Conservation (phyloP, 37 sponge, comb jelly and placozoan genomes). For the Dysidea cf. avara region DNA sequence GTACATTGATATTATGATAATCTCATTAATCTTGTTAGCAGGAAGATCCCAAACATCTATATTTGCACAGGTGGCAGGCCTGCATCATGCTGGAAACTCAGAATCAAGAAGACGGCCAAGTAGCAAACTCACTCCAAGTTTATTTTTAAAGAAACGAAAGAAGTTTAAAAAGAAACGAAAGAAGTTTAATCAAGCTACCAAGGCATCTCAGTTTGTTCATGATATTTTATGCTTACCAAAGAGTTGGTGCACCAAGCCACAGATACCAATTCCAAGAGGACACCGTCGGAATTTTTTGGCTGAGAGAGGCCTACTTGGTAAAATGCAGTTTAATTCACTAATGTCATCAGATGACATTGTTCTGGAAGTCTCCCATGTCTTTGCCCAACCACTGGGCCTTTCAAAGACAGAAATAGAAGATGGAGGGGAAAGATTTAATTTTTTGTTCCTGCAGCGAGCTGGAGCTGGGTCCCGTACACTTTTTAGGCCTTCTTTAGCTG, state of each 20-base stretch:
- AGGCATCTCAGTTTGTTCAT: background rate
- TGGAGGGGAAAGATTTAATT: slow-evolving; percentile 35
- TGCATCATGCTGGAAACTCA: no score
- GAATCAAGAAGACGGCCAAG: background rate
- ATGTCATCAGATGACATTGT: slow-evolving; percentile 1
- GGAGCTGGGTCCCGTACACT: slow-evolving; percentile 15
- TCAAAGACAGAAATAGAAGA: background rate
- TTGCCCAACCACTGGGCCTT: slow-evolving; percentile 13
- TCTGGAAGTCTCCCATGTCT: slow-evolving; percentile 8
- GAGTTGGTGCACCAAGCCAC: background rate
- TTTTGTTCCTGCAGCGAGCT: slow-evolving; percentile 16
- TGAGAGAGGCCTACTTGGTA: slow-evolving; percentile 25
- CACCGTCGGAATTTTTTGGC: background rate
- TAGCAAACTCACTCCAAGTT: background rate
- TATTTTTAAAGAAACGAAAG: background rate
- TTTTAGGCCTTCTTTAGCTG: background rate
- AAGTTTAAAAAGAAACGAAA: background rate
- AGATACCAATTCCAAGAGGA: slow-evolving; percentile 4
- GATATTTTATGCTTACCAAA: slow-evolving; percentile 14
- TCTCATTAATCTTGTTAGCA: no score
- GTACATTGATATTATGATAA: no score
- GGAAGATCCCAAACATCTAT: no score
- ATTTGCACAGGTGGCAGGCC: no score
- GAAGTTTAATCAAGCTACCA: background rate
- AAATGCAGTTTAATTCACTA: slow-evolving; percentile 13